Conservation (phyloP, 2,888 invertebrate genomes). For the Chymomyza fuscimana region DNA sequence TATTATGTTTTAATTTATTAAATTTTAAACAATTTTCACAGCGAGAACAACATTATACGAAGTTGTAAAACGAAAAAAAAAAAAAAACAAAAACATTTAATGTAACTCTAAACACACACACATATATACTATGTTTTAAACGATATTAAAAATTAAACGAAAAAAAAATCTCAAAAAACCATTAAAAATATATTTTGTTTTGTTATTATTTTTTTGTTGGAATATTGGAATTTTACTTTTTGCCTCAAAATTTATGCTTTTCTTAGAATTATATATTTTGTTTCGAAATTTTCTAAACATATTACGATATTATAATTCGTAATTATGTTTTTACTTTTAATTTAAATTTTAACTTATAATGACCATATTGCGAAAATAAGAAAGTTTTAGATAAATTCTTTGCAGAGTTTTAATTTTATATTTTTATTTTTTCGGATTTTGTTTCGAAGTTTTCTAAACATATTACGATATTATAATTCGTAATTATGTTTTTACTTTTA, state of each 20-base stretch:
- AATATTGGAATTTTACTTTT: neutral
- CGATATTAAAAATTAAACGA: slow-evolving; percentile 59
- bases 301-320: too few relatives aligned
- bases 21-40: slow-evolving; percentile 24
- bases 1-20: slow-evolving; percentile 59
- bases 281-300: too few relatives aligned
- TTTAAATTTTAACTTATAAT: too few relatives aligned
- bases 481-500: too few relatives aligned
- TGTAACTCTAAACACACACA: slow-evolving; percentile 51
- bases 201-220: slow-evolving; percentile 38
- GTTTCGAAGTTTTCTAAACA: too few relatives aligned
- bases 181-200: slow-evolving; percentile 39
- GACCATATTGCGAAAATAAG: too few relatives aligned
- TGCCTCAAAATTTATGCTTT: neutral
- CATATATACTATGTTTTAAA: slow-evolving; percentile 60
- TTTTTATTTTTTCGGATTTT: too few relatives aligned
- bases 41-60: slow-evolving; percentile 14
- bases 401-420: too few relatives aligned
- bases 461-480: too few relatives aligned
- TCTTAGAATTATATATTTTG: slow-evolving; percentile 1
- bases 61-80: neutral
- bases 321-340: too few relatives aligned
- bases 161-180: slow-evolving; percentile 52
- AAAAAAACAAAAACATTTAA: slow-evolving; percentile 59
- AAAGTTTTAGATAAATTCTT: too few relatives aligned